phyloP scores from a whole-genome alignment of 2,113 vertebrate genomes.

The Egretta garzetta region DNA sequence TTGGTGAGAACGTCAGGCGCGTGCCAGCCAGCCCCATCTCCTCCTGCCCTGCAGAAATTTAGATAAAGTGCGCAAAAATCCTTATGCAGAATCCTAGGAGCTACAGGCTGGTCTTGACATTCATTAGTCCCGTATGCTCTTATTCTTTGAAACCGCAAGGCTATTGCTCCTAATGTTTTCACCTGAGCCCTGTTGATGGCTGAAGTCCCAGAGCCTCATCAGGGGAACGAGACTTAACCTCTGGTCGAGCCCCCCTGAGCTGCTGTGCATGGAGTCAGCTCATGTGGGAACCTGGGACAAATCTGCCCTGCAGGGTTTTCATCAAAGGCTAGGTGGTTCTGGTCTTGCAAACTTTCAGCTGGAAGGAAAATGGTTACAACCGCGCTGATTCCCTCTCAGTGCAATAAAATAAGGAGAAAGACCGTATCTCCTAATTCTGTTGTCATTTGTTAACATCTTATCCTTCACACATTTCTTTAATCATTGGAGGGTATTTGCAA shows the following conservation, averaged over 20 bases:
- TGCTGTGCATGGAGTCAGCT: not conserved
- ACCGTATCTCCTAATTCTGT: not conserved
- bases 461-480: slow-evolving; percentile 68
- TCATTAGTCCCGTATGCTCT: not conserved
- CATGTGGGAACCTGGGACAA: not conserved
- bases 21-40: not conserved
- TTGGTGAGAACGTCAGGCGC: not conserved
- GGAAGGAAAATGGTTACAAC: not conserved
- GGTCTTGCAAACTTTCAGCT: not conserved
- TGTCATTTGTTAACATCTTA: slow-evolving; percentile 18
- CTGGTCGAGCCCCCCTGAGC: fast-evolving
- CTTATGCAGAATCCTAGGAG: not conserved
- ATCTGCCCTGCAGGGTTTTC: not conserved
- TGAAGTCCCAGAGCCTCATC: not conserved
- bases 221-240: too few relatives aligned
- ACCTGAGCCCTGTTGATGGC: not conserved
- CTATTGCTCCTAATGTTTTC: not conserved
- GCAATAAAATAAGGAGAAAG: not conserved
- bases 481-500: slow-evolving; percentile 70
- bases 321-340: not conserved
- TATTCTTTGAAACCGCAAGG: not conserved
- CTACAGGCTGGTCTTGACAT: not conserved
- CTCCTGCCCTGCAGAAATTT: not conserved
- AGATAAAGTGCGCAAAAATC: not conserved
- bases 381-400: not conserved